A percentile compares a stretch with the other conserved stretches of the same genome.
phyloP scores from a whole-genome alignment of 2,797 vertebrate genomes.

The Catamblyrhynchus diadema region DNA sequence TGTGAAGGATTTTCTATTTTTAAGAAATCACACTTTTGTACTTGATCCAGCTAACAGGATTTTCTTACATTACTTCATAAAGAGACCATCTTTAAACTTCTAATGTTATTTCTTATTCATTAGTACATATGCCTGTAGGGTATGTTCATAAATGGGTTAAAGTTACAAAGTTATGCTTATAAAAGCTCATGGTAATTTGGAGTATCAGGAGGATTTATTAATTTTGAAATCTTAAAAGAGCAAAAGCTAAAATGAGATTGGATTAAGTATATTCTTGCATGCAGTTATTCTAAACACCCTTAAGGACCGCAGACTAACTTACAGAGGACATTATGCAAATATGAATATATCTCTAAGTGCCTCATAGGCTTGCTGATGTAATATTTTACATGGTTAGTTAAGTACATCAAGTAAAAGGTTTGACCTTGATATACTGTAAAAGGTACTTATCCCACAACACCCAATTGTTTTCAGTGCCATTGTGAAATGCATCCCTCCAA shows the following conservation, averaged over 20 bases:
- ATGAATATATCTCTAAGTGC: conserved; percentile 82
- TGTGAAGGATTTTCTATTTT: conserved; percentile 87
- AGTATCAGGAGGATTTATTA: conserved; percentile 97
- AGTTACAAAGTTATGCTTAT: conserved; percentile 99
- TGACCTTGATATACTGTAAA: conserved; percentile 81
- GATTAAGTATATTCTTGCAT: conserved; percentile 99
- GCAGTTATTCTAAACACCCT: conserved; percentile 98
- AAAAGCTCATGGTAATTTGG: conserved; percentile 97
- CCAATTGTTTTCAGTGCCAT: conserved; percentile 69
- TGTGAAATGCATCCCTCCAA: conserved; percentile 51
- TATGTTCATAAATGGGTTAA: conserved; percentile 99
- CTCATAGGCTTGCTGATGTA: conserved; percentile 83
- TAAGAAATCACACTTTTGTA: conserved; percentile 99
- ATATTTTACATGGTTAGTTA: conserved; percentile 88
- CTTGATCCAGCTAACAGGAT: conserved; percentile 99
- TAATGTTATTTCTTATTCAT: conserved; percentile 99
- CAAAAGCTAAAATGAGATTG: conserved; percentile 98
- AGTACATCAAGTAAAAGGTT: conserved; percentile 83
- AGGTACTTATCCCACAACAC: conserved; percentile 80
- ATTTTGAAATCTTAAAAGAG: conserved; percentile 98
- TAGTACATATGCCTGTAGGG: conserved; percentile 99
- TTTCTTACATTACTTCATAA: conserved; percentile 99
- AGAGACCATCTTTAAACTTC: conserved; percentile 99
- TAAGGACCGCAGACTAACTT: conserved; percentile 91
- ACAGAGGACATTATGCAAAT: conserved; percentile 99